These are phyloP conservation scores for Ophiothrix spiculata DNA, from an alignment of 35 echinoderm and acorn worm species.

Conservation along the genomic window DNA sequence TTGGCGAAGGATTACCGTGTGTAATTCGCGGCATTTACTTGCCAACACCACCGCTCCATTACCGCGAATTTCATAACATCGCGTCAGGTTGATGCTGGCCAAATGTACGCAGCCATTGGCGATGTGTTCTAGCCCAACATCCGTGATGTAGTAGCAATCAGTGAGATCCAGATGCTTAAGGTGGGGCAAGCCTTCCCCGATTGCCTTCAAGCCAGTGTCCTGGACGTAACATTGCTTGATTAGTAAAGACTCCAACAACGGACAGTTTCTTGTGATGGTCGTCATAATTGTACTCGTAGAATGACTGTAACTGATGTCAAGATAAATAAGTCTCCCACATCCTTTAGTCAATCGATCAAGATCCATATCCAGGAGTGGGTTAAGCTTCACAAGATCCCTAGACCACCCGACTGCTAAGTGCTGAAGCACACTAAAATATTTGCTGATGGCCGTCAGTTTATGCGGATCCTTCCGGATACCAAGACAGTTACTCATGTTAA, in stretches of 20 bases:
- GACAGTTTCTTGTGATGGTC: slow-evolving; percentile 29
- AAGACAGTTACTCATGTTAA: slow-evolving; percentile 62
- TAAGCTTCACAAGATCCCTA: slow-evolving; percentile 31
- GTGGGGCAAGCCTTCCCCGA: slow-evolving; percentile 9
- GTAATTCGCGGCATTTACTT: slow-evolving; percentile 28
- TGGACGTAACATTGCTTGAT: slow-evolving; percentile 33
- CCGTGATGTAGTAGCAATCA: slow-evolving; percentile 57
- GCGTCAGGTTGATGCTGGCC: slow-evolving; percentile 35
- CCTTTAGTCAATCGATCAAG: slow-evolving; percentile 41
- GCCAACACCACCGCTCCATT: slow-evolving; percentile 22
- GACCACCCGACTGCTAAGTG: slow-evolving; percentile 60
- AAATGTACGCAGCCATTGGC: slow-evolving; percentile 29
- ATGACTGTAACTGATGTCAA: slow-evolving; percentile 63
- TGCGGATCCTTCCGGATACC: slow-evolving; percentile 47
- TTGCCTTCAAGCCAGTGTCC: slow-evolving; percentile 39
- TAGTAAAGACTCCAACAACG: slow-evolving; percentile 22
- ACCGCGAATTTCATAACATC: slow-evolving; percentile 52
- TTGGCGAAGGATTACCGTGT: slow-evolving; percentile 23
- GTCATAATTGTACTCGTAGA: slow-evolving; percentile 20
- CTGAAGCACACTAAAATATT: slow-evolving; percentile 26
- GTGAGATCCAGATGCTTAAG: slow-evolving; percentile 54
- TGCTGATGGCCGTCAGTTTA: slow-evolving; percentile 28
- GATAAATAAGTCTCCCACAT: slow-evolving; percentile 20
- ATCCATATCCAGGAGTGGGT: slow-evolving; percentile 26
- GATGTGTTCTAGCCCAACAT: slow-evolving; percentile 44